phyloP scores from a whole-genome alignment of 2,113 vertebrate species.

The Tragelaphus buxtoni region DNA sequence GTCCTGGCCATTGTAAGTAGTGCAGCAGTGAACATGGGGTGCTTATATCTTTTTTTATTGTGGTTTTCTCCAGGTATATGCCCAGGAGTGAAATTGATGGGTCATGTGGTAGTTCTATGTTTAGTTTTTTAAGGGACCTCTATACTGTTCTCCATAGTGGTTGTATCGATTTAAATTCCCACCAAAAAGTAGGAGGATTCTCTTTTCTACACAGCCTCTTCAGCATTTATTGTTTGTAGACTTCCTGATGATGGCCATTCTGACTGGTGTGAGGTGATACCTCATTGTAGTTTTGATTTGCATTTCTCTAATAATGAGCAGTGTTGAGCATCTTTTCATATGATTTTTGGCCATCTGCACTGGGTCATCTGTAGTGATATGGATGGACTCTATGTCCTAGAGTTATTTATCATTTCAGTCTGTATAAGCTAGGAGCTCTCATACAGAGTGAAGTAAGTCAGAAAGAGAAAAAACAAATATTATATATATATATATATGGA shows the following conservation, averaged over 20 bases:
- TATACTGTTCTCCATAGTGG: background rate
- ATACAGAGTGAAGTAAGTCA: background rate
- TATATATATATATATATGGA: background rate
- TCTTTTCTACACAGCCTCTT: background rate
- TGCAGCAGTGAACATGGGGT: background rate
- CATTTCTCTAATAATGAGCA: background rate
- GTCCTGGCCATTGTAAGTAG: background rate
- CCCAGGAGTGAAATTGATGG: background rate
- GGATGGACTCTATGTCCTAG: too few species aligned
- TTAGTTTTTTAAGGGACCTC: background rate
- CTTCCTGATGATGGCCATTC: background rate
- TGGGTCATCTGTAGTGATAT: background rate
- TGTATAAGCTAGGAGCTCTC: too few species aligned
- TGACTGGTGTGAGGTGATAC: background rate
- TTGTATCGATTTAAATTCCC: background rate
- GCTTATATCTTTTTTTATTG: background rate
- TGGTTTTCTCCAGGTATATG: background rate
- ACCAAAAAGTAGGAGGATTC: background rate
- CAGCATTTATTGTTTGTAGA: background rate
- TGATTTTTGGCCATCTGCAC: background rate
- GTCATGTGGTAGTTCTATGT: background rate
- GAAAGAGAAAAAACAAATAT: background rate
- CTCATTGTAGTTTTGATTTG: background rate
- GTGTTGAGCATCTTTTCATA: background rate
- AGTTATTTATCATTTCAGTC: too few species aligned